phyloP scores from a whole-genome alignment of 2,113 vertebrate genomes.

The Balaenoptera acutorostrata region DNA sequence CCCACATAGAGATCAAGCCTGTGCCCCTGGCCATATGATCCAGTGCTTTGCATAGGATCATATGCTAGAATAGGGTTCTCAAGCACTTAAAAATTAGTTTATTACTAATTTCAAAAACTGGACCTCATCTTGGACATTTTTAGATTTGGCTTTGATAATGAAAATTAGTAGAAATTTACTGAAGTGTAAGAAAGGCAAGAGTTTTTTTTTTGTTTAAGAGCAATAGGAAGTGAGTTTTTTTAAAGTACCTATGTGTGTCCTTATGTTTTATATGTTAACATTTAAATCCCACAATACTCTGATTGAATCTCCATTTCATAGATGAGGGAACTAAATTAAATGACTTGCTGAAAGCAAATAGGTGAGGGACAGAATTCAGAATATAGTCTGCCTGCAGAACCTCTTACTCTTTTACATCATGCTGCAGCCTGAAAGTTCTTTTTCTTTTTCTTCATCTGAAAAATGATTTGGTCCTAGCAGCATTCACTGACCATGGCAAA shows the following conservation, averaged over 20 bases:
- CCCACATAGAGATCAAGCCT: background rate
- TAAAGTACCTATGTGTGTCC: background rate
- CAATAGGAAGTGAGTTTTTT: background rate
- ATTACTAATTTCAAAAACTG: background rate
- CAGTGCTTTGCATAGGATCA: background rate
- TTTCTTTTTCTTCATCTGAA: background rate
- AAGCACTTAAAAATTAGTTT: background rate
- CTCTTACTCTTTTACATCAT: slow-evolving; percentile 21
- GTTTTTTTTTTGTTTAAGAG: background rate
- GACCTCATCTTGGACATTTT: background rate
- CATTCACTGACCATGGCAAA: slow-evolving; percentile 37
- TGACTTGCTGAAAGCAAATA: slow-evolving; percentile 26
- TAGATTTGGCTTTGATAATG: background rate
- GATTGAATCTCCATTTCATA: slow-evolving; percentile 38
- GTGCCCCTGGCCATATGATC: background rate
- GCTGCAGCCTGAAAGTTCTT: background rate
- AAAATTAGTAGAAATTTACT: background rate
- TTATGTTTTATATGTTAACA: slow-evolving; percentile 50
- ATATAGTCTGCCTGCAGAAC: slow-evolving; percentile 27
- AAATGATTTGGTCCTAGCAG: background rate
- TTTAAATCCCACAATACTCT: slow-evolving; percentile 31
- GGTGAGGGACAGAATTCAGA: slow-evolving; percentile 25
- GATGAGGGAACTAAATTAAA: slow-evolving; percentile 35
- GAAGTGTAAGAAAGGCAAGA: background rate
- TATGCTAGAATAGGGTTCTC: background rate